Percentiles rank a stretch among this genome's conserved stretches.
Conservation (phyloP, 2,797 vertebrate species). For the Pangasius mekongensis region DNA sequence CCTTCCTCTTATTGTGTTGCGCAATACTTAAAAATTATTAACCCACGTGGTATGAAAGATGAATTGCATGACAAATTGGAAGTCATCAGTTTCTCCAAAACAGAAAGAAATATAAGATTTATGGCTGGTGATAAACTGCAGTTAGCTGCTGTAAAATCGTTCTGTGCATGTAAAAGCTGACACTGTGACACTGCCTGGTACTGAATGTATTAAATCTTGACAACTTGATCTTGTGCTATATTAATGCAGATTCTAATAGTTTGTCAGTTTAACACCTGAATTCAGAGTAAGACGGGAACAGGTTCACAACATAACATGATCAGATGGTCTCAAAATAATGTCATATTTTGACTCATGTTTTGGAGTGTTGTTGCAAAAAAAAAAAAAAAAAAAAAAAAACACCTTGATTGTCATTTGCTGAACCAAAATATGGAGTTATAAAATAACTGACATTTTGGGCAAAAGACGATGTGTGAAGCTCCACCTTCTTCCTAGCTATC, state of each 20-base stretch:
- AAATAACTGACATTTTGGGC: not conserved
- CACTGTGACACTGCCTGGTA: not conserved
- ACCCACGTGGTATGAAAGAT: not conserved
- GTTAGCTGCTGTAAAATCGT: too few species aligned
- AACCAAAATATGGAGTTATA: not conserved
- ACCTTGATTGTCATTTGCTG: not conserved
- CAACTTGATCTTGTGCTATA: not conserved
- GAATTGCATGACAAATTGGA: not conserved
- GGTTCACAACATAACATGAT: not conserved
- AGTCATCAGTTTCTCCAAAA: not conserved
- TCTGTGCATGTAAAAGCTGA: conserved; percentile 32
- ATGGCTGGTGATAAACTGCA: not conserved
- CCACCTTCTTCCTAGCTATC: not conserved
- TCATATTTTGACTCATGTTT: not conserved
- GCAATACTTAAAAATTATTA: not conserved
- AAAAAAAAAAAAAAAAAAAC: too few species aligned
- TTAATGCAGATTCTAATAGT: not conserved
- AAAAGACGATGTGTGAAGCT: too few species aligned
- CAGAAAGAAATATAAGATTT: not conserved
- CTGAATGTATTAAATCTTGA: conserved; percentile 7
- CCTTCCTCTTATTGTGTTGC: not conserved
- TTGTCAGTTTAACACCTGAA: not conserved
- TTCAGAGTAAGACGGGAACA: not conserved
- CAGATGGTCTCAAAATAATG: not conserved
- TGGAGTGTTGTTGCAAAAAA: not conserved